Evolutionary conservation across 2,113 vertebrate genomes (phyloP).

Genomic region (Rana temporaria): DNA sequence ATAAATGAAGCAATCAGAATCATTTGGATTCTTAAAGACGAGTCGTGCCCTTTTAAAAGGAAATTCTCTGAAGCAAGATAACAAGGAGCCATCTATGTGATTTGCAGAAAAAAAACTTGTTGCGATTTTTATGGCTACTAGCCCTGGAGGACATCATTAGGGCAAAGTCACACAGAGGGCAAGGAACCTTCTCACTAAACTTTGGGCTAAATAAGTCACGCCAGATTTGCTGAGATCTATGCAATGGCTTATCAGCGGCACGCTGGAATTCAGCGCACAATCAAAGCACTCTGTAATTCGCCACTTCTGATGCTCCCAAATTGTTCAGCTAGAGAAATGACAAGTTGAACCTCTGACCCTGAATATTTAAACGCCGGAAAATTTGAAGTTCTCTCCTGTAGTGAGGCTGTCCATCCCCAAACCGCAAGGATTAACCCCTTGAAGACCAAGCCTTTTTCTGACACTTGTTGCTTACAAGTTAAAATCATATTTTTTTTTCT

Average conservation of each 20-base stretch:
- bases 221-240: background rate
- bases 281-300: background rate
- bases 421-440: too few species aligned
- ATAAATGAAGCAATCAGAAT: background rate
- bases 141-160: conserved; percentile 30
- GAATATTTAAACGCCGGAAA: too few species aligned
- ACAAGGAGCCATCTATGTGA: background rate
- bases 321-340: background rate
- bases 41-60: conserved; percentile 3
- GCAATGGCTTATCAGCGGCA: background rate
- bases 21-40: background rate
- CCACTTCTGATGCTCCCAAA: background rate
- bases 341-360: too few species aligned
- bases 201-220: conserved; percentile 19
- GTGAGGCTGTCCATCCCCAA: too few species aligned
- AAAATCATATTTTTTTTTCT: too few species aligned
- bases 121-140: background rate
- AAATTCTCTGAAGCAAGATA: conserved; percentile 8
- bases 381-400: too few species aligned
- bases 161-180: conserved; percentile 36
- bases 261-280: background rate
- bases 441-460: too few species aligned
- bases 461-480: too few species aligned
- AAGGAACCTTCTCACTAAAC: conserved; percentile 9
- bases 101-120: background rate